phyloP scores from a whole-genome alignment of 2,113 vertebrate genomes.

The Catagonus wagneri region DNA sequence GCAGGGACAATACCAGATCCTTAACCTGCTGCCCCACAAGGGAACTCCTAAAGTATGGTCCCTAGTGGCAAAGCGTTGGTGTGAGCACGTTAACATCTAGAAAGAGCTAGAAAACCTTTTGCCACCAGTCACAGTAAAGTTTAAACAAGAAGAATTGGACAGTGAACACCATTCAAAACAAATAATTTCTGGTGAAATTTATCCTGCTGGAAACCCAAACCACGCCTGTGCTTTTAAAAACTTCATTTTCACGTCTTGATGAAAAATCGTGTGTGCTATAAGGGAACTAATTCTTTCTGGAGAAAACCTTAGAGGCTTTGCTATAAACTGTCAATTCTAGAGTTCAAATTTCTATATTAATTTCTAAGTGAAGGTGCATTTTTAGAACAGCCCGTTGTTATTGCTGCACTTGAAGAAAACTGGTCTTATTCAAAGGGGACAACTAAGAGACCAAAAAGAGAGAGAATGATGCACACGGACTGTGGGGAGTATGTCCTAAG shows the following conservation, averaged over 20 bases:
- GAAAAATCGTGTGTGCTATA: neutral
- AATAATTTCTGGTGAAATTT: neutral
- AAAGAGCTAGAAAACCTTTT: neutral
- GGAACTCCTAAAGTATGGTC: neutral
- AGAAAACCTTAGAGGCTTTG: neutral
- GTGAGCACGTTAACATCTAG: neutral
- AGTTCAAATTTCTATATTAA: neutral
- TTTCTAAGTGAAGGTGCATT: neutral
- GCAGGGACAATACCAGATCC: too few species aligned
- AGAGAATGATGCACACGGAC: accelerated
- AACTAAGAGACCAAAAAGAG: neutral
- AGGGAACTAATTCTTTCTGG: neutral
- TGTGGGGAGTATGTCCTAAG: neutral
- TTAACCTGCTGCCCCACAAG: too few species aligned
- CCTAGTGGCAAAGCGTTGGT: neutral
- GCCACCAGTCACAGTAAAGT: neutral
- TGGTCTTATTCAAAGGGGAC: neutral
- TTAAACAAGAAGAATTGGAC: neutral
- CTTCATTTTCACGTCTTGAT: neutral
- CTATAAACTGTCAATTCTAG: neutral
- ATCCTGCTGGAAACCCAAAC: neutral
- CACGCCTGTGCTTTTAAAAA: neutral
- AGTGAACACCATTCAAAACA: neutral
- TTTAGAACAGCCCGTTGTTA: neutral
- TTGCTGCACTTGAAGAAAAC: neutral